Evolutionary conservation across 2,113 vertebrate species (phyloP).

Genomic region (Daboia siamensis): DNA sequence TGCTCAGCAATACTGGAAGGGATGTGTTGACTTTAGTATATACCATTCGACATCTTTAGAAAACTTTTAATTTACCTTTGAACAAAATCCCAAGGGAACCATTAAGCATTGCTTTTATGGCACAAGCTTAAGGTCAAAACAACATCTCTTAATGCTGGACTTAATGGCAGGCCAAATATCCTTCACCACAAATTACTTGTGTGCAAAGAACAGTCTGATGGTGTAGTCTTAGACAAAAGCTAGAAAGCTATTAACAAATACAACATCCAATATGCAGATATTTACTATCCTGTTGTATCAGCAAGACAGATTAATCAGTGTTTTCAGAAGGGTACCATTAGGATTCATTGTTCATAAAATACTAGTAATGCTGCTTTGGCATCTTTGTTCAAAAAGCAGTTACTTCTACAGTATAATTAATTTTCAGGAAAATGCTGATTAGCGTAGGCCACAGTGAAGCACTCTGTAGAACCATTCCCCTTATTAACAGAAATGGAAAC

Average conservation of each 20-base stretch:
- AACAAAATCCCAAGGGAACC: conserved; percentile 1
- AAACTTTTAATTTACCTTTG: not conserved
- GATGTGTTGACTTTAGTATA: not conserved
- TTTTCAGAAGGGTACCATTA: not conserved
- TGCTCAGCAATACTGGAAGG: not conserved
- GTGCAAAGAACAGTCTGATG: not conserved
- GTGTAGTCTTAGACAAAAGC: conserved; percentile 2
- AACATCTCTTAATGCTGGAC: not conserved
- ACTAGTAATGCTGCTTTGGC: not conserved
- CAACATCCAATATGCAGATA: not conserved
- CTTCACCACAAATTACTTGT: not conserved
- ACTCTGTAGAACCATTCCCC: not conserved
- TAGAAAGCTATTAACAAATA: conserved; percentile 15
- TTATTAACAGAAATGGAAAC: not conserved
- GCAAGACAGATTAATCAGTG: conserved; percentile 10
- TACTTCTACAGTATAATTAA: conserved; percentile 13
- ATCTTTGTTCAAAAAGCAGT: conserved; percentile 18
- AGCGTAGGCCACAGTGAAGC: not conserved
- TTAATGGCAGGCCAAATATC: not conserved
- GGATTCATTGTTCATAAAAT: conserved; percentile 5
- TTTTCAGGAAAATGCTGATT: conserved; percentile 12
- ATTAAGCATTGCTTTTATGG: not conserved
- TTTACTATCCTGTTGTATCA: not conserved
- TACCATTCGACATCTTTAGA: not conserved
- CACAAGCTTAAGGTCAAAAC: not conserved